Evolutionary conservation across 2,113 vertebrate species (phyloP).

Genomic region (Probosciger aterrimus): DNA sequence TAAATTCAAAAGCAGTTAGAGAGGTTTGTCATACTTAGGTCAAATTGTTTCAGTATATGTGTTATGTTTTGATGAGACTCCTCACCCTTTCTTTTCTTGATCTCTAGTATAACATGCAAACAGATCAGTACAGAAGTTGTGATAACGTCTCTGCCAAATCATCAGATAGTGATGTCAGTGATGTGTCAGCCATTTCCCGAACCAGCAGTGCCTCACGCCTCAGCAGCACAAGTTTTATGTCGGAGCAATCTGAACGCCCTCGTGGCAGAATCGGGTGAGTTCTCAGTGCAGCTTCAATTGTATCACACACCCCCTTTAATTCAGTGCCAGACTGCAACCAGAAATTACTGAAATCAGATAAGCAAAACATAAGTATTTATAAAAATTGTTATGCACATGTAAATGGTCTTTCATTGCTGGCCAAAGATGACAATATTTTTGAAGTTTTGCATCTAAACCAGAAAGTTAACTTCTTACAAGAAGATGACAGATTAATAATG

Average conservation of each 20-base stretch:
- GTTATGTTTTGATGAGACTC: background rate
- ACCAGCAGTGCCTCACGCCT: slow-evolving; percentile 98
- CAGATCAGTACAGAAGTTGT: slow-evolving; percentile 91
- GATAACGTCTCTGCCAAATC: slow-evolving; percentile 95
- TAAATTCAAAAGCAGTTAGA: background rate
- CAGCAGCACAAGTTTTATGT: slow-evolving; percentile 99
- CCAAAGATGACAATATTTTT: background rate
- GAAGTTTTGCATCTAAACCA: background rate
- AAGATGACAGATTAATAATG: background rate
- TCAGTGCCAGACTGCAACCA: background rate
- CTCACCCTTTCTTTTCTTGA: slow-evolving; percentile 75
- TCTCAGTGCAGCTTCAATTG: background rate
- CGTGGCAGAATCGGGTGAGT: slow-evolving; percentile 92
- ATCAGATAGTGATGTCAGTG: slow-evolving; percentile 97
- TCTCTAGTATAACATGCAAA: slow-evolving; percentile 86
- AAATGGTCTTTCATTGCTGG: background rate
- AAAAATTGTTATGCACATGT: background rate
- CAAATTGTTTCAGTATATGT: background rate
- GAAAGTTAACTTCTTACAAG: background rate
- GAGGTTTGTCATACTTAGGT: background rate
- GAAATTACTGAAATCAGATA: background rate
- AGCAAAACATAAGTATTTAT: background rate
- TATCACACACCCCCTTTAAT: background rate
- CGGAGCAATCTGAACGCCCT: slow-evolving; percentile 94
- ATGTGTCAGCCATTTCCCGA: slow-evolving; percentile 91